phyloP scores from a whole-genome alignment of 2,888 invertebrate species.

The Netelia virgata region DNA sequence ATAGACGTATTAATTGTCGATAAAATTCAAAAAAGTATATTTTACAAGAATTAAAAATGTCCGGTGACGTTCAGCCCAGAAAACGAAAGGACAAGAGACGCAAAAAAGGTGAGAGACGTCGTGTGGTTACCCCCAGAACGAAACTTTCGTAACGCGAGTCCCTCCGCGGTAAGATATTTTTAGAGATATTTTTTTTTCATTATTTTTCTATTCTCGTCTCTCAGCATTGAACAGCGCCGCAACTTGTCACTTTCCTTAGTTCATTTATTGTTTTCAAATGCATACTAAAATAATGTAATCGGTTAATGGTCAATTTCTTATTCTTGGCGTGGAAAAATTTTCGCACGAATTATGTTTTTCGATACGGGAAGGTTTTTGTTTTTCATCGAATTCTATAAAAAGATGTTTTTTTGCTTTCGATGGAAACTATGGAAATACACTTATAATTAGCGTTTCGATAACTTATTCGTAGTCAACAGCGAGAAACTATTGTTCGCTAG shows the following conservation, averaged over 20 bases:
- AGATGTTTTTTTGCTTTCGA: not conserved
- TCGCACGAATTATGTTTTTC: not conserved
- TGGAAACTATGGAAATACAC: not conserved
- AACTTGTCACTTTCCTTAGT: slow-evolving; percentile 59
- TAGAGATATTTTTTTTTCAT: slow-evolving; percentile 76
- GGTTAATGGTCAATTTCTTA: not conserved
- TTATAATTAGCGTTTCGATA: not conserved
- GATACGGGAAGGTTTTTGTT: not conserved
- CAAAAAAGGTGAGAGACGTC: slow-evolving; percentile 89
- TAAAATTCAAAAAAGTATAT: not conserved
- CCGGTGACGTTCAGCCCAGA: slow-evolving; percentile 94
- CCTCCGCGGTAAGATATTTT: slow-evolving; percentile 76
- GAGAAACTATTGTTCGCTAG: not conserved
- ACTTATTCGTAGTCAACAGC: not conserved
- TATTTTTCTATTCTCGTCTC: slow-evolving; percentile 55
- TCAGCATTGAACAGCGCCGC: slow-evolving; percentile 50
- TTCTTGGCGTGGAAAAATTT: not conserved
- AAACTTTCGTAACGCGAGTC: slow-evolving; percentile 77
- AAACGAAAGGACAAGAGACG: slow-evolving; percentile 94
- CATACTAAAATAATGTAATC: not conserved
- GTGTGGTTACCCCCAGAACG: slow-evolving; percentile 21
- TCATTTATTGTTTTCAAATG: slow-evolving; percentile 9
- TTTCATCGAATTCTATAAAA: not conserved
- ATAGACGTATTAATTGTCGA: slow-evolving; percentile 3
- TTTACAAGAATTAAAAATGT: slow-evolving; percentile 86